Base-by-base conservation (phyloP, 2,888 invertebrate species). In the Cosmia pyralina region DNA sequence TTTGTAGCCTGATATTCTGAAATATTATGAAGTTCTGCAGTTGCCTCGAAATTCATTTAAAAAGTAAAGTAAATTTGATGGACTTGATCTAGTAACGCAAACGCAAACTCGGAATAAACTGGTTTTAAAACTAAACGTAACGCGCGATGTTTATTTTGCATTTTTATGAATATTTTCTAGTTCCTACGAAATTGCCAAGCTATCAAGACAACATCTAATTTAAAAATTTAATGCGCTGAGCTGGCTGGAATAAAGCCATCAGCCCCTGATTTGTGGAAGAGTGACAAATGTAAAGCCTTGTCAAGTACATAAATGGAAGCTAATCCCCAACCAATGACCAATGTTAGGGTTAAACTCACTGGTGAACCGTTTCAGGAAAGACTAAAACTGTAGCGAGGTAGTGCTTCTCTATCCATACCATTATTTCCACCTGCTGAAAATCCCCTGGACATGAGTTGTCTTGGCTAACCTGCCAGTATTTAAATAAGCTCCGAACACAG, bases 31-130 rank as follows among this genome's bases (percentile, higher is more conserved):
- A 84, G 68, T 75, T 70, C 19, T 68, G 69, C 81, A 75, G 58
- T 70, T 70, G 64, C 84, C 63, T 70, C 53, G 50, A 83, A 81
- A 83, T 83, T 71, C 57, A 71, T 75, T 84, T 81, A 70, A 68
- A 83, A 81, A 81, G 68, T 81, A 68, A 81, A 83, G 53, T 68
- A 69, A 81, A 80, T 68, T 53, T 81, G 68, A 81, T 81, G 60
- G 75, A 69, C 70, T 38, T 81, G 71, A 71, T 81, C 58, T 62
- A 71, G 58, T 75, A 66, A 64, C 60, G 60, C 28, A 38, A 66
- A 64, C 60, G 60, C 28, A 38, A 65, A 66, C 77, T 75, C 59
- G 17, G 19, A n/a, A 55, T 41, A 52, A 79, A 64, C 62, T 57
- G 11, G 65, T 52, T 78, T 64, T 19, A 8, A 46, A 78, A 77